phyloP scores from a whole-genome alignment of 2,888 invertebrate genomes.

The Eupithecia vulgata region DNA sequence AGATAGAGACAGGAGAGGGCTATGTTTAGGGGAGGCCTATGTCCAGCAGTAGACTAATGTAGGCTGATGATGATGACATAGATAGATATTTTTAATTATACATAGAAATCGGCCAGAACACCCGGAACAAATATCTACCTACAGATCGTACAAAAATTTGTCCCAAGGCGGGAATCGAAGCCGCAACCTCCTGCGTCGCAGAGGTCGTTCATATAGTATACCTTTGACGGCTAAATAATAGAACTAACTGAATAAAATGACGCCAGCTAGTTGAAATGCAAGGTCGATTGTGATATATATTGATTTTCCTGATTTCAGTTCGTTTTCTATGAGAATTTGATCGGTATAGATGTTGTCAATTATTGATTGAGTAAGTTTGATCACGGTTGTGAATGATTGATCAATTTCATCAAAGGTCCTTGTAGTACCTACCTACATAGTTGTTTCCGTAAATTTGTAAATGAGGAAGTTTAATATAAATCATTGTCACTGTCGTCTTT shows the following conservation, averaged over 20 bases:
- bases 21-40: no score
- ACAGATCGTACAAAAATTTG: no score
- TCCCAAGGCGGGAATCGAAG: no score
- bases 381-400: neutral
- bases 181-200: no score
- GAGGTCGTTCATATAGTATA: no score
- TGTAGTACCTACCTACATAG: neutral
- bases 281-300: neutral
- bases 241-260: neutral
- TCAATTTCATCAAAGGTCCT: neutral
- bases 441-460: neutral
- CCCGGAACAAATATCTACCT: no score
- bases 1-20: no score
- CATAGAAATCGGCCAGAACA: no score
- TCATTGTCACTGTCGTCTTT: neutral
- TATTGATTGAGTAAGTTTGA: neutral
- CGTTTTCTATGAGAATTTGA: neutral
- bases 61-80: no score
- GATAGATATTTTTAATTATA: no score
- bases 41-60: no score
- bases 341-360: neutral
- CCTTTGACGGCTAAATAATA: neutral
- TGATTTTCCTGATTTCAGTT: neutral
- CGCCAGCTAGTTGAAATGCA: neutral
- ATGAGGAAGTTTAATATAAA: neutral